Base-by-base conservation (phyloP, 2,113 vertebrate species). In the Brienomyrus longianalis region DNA sequence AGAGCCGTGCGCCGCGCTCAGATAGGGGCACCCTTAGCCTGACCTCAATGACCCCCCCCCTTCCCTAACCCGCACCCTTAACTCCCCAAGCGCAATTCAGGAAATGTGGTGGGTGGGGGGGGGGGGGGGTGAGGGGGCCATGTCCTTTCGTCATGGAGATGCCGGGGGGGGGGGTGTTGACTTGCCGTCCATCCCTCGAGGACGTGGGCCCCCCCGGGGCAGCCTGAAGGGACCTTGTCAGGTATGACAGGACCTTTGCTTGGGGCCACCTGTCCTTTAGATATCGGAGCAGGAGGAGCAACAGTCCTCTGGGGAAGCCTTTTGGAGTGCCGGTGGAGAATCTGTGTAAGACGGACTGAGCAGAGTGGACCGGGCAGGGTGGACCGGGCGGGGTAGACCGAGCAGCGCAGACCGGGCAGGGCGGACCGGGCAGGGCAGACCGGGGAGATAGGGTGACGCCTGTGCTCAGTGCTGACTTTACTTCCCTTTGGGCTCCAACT, bases 241-340 rank as follows among this genome's bases (percentile, higher is more conserved):
- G 62, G 62, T 27, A 10, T 70, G 62, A 27, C 62, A 70, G 10
- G 27, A 70, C 56, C 56, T 62, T 62, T 45, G 50, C 9, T 7
- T 6, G 10, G 50, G 66, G 77, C 74, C 35, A 43, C 17, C 19
- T 88, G 92, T 90, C 91, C 92, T 90, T 90, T 85, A 90, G 89
- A 91, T 87, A 89, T 90, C 35, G 50, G 87, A 90, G 90, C 77
- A 85, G 83, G 27, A 89, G 59, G 86, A 90, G 90, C 80, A 90
- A 91, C 90, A 90, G 89, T 88, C 59, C 91, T 92, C 91, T 91
- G 92, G 89, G 91, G 90, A 92, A 90, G 91, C 87, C 62, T 92
- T 94, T 92, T 93, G 93, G 94, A 94, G 94, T 94, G 93, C 94
- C 93, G 93, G 93, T 92, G 94, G 93, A 95, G 95, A 93, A 95